These are phyloP conservation scores for Cantharis flavilabris DNA, from an alignment of 2,888 invertebrate genomes.

Conservation along the genomic window DNA sequence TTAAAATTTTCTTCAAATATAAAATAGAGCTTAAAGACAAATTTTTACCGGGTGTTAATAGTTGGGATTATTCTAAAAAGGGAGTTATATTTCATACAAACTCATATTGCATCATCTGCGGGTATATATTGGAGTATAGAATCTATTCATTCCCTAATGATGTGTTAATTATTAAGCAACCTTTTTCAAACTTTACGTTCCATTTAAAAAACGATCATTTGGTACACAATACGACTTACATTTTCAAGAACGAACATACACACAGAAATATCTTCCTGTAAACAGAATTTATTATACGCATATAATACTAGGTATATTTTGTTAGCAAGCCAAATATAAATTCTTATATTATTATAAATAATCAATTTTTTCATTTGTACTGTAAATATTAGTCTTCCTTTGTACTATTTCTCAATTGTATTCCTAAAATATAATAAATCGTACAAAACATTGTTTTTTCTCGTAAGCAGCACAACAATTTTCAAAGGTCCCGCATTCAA, in stretches of 20 bases:
- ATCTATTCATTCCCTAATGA: slow-evolving; percentile 30
- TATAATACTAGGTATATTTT: background rate
- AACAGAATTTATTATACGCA: background rate
- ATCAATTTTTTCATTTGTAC: slow-evolving; percentile 3
- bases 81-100: background rate
- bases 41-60: slow-evolving; percentile 2
- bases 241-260: background rate
- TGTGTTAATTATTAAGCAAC: slow-evolving; percentile 27
- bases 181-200: slow-evolving; percentile 11
- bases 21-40: background rate
- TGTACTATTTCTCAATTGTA: background rate
- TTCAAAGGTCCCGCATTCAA: background rate
- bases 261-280: background rate
- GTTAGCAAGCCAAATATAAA: slow-evolving; percentile 1
- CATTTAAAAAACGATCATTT: slow-evolving; percentile 17
- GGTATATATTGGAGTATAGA: slow-evolving; percentile 16
- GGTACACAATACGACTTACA: slow-evolving; percentile 8
- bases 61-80: background rate
- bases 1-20: slow-evolving; percentile 9
- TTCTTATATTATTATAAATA: background rate
- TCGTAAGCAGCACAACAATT: background rate
- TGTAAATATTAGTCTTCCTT: background rate
- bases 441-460: background rate
- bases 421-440: background rate
- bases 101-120: slow-evolving; percentile 9